Evolutionary conservation across 2,797 vertebrate species (phyloP), one percentile per base, ranked within the genome.

Genomic region (Mus minutoides): DNA sequence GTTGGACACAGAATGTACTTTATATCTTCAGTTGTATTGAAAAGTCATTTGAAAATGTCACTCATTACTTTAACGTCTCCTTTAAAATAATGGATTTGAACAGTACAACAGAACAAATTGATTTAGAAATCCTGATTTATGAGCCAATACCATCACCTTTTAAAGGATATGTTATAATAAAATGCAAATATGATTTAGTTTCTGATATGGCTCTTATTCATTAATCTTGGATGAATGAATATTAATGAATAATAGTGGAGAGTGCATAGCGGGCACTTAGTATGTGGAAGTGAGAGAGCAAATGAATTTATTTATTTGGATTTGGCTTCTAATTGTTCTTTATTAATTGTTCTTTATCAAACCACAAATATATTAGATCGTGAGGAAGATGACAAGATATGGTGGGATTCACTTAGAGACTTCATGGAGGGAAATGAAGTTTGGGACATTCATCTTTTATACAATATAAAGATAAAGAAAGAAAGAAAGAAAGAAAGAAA

Each of bases 11-110:
- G 78, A 95, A 94, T 64, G 49, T 91, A 85, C 40, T 91, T 94
- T 94, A 78, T 89, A 89, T 92, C 92, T 96, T 86, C 79, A 91
- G 52, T 94, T 92, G 82, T 95, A 97, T 67, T 92, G 92, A 97
- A 98, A 97, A 97, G 64, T 88, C 90, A 94, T 95, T 94, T 93
- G 95, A 75, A 97, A 97, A 97, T 97, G 93, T 91, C 95, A 97
- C 37, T 96, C 78, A 89, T 94, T 95, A 83, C 78, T 96, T 85
- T 77, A 58, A 73, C 52, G 91, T 96, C 90, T 92, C 67, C 88
- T 40, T 95, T 94, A 92, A 95, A 97, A 96, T 95, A 77, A 97
- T 97, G 62, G 91, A 96, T 97, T 96, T 79, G 78, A 90, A 88
- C 46, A 92, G 14, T 67, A 56, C 46, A 92, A 21, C 56, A 91